Evolutionary conservation across 2,888 invertebrate genomes (phyloP), one percentile per base, ranked within the genome.

Genomic region (Tetranychus piercei): DNA sequence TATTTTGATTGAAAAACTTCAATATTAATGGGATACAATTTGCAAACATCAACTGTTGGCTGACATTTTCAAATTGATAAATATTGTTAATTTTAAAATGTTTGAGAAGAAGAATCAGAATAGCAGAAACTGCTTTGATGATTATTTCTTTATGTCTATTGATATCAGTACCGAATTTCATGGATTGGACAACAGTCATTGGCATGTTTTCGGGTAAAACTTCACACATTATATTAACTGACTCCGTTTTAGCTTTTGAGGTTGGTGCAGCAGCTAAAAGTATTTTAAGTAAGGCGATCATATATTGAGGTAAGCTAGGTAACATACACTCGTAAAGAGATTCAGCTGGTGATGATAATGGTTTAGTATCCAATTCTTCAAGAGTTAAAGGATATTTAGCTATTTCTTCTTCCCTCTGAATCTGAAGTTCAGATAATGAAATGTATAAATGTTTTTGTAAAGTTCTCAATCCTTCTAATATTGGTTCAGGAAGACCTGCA

Each of bases 1-100:
- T 94, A 81, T 96, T 94, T 83, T 99, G 97, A 84, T 99, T 99
- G 83, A 99, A 92, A 84, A 99, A 99, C 82, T 99, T 99, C 74
- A 99, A 85, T 23, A 99, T 93, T 77, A 99, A 85, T 0, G 99
- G 99, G 83, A 99, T 95, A 82, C 97, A 99, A 83, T 99, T 99
- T 76, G 97, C 97, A 84, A 97, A 97, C 11, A 99, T 95, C 79
- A 99, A 86, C 84, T 99, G 96, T 83, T 99, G 96, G 1, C 94
- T 93, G 89, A 97, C 93, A 82, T 93, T 97, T 84, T 99, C 99
- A 85, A 97, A 99, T 84, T 99, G 99, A 83, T 96, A 99, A 72
- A 97, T 87, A 84, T 99, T 99, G 84, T 96, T 99, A 71, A 90
- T 82, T 84, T 97, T 97, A 81, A 97, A 94, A 85, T 99, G 96